Conservation (phyloP, 2,797 vertebrate species). For the Cuniculus paca region DNA sequence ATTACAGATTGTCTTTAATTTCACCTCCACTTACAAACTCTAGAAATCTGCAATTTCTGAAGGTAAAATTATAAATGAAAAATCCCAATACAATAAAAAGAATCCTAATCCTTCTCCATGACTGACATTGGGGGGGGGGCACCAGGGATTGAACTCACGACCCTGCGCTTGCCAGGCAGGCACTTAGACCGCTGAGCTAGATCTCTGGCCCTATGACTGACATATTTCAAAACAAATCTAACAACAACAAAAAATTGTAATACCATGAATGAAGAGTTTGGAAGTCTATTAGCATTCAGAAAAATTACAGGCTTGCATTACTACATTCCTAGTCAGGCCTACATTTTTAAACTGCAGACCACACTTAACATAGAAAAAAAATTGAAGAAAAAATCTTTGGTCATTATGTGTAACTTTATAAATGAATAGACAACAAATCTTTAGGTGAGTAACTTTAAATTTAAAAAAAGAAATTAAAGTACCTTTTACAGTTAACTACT, state of each 20-base stretch:
- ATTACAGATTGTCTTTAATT: not conserved
- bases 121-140: too few species aligned
- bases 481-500: not conserved
- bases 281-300: not conserved
- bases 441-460: constrained; percentile 33
- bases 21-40: constrained; percentile 26
- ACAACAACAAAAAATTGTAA: not conserved
- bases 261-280: not conserved
- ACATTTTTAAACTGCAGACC: constrained; percentile 27
- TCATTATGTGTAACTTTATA: not conserved
- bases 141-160: too few species aligned
- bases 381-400: not conserved
- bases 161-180: too few species aligned
- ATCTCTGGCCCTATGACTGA: not conserved
- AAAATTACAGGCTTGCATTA: not conserved
- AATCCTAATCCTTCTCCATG: constrained; percentile 34
- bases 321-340: constrained; percentile 38
- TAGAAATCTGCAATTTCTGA: constrained; percentile 14
- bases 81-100: constrained; percentile 25
- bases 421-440: constrained; percentile 8
- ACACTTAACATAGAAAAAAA: not conserved
- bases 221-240: constrained; percentile 23
- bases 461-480: constrained; percentile 12
- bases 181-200: too few species aligned
- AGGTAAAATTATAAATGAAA: constrained; percentile 54